phyloP scores from a whole-genome alignment of 2,888 invertebrate species.

The Thereva nobilitata region DNA sequence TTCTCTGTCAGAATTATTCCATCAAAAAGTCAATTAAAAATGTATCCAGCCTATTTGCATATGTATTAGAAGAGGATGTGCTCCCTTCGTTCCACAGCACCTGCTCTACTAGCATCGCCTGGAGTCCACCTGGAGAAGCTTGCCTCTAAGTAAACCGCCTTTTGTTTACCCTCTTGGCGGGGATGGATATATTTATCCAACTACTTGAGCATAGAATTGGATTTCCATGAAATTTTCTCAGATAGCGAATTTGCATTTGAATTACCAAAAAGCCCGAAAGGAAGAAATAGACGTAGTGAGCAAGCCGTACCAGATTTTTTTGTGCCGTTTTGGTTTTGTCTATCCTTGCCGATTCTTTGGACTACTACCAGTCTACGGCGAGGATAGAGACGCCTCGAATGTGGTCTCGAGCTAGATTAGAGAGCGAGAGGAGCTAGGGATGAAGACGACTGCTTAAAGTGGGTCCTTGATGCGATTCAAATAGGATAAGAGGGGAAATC shows the following conservation, averaged over 20 bases:
- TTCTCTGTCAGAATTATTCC: neutral
- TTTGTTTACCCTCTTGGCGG: no score
- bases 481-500: no score
- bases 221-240: slow-evolving; percentile 10
- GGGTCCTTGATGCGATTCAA: no score
- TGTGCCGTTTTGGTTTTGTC: neutral
- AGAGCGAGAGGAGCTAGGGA: no score
- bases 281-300: neutral
- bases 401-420: no score
- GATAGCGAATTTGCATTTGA: slow-evolving; percentile 18
- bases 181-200: neutral
- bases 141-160: no score
- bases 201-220: slow-evolving; percentile 11
- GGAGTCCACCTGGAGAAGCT: neutral
- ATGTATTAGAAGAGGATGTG: slow-evolving; percentile 13
- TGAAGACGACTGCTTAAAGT: no score
- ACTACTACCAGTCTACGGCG: neutral
- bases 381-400: no score
- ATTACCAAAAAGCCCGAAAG: slow-evolving; percentile 23
- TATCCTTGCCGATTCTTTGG: neutral
- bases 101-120: slow-evolving; percentile 1
- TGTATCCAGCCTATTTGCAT: slow-evolving; percentile 15
- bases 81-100: neutral
- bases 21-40: slow-evolving; percentile 35
- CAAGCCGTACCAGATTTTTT: neutral